A percentile compares a stretch with the other conserved stretches of the same genome.
Conservation (phyloP, 2,797 vertebrate genomes). For the Esox masquinongy region DNA sequence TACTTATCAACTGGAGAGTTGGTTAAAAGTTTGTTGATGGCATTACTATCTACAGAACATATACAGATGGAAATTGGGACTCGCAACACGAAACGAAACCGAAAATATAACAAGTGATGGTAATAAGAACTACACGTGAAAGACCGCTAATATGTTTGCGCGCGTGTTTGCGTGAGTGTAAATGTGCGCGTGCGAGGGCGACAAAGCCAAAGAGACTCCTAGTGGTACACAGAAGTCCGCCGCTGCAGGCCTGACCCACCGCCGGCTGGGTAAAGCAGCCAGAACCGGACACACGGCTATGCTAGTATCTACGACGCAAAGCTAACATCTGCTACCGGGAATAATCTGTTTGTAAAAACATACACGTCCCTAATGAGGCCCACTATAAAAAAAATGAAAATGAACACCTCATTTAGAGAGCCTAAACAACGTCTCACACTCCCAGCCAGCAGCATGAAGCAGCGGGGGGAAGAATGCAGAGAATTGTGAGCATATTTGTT, state of each 20-base stretch:
- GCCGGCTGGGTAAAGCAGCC: background rate
- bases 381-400: slow-evolving; percentile 56
- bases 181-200: background rate
- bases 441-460: slow-evolving; percentile 31
- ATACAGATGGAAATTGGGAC: too few relatives aligned
- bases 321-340: slow-evolving; percentile 50
- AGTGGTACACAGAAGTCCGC: slow-evolving; percentile 17
- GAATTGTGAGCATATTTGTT: slow-evolving; percentile 23
- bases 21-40: too few relatives aligned
- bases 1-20: too few relatives aligned
- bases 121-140: too few relatives aligned
- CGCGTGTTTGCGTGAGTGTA: background rate
- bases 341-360: slow-evolving; percentile 64
- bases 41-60: too few relatives aligned
- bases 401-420: slow-evolving; percentile 54
- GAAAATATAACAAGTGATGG: too few relatives aligned
- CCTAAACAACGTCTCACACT: slow-evolving; percentile 22
- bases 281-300: background rate
- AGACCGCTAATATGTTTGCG: too few relatives aligned
- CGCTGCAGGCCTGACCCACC: background rate
- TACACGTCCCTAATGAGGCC: slow-evolving; percentile 54
- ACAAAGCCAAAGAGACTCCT: too few relatives aligned
- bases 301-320: background rate
- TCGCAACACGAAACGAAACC: too few relatives aligned
- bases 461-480: slow-evolving; percentile 35